Base-by-base conservation (phyloP, 2,888 invertebrate species). In the Unio delphinus region DNA sequence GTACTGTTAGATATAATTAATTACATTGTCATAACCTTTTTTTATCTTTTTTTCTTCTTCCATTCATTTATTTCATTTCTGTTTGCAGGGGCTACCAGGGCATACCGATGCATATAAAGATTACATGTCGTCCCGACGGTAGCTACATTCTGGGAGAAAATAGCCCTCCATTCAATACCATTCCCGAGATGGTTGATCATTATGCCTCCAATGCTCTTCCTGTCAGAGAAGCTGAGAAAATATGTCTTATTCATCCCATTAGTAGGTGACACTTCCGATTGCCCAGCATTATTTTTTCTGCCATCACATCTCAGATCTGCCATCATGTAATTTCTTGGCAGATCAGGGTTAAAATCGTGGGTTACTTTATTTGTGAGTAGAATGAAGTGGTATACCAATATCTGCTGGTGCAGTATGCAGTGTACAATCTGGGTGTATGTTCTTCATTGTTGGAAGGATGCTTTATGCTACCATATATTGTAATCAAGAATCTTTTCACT, bases 91-190 rank as follows among this genome's bases (percentile, higher is more conserved):
- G 97, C 88, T 95, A 96, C 67, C 93, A 75, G 64, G 79, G 95
- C 87, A 97, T 98, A 65, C 97, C 96, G 87, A 97, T 98, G 95
- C 98, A 98, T 90, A 96, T 98, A 95, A 94, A 97, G 83, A 98
- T 98, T 77, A 86, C 88, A 56, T 95, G 76, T 60, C 94, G 94
- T 82, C 93, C 93, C 85, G 73, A 77, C 55, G 95, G 95, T 72
- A 94, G 95, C 71, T 98, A 94, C 89, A 96, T 97, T 67, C 91
- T 98, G 82, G 98, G 98, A 7, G 95, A 95, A 87, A 97, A 97
- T 89, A 95, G 96, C 87, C 95, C 96, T 78, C 96, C 96, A 34
- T 98, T 98, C 89, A 93, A 94, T 64, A 95, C 94, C 66, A 96
- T 98, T 79, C 97, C 98, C n/a, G 95, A 96, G 86, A 95, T 98